Base-by-base conservation (phyloP, 2,797 vertebrate species). In the Pterois miles region DNA sequence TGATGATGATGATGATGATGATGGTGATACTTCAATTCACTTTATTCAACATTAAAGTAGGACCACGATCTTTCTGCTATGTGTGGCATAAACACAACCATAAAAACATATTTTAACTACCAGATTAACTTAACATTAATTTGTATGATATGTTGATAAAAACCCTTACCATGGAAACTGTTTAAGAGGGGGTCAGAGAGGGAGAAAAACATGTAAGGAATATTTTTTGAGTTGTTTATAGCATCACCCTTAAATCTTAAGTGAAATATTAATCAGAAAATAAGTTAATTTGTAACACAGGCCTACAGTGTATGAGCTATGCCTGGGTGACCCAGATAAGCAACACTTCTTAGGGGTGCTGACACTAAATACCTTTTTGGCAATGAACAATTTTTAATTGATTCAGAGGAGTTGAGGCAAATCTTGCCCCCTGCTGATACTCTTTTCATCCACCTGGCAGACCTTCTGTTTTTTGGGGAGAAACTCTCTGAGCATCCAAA, bases 301-400 rank as follows among this genome's bases (percentile, higher is more conserved):
- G 23, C 22, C 46, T 62, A 43, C 12, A 68, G 4, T 59, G 2
- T 54, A 38, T 57, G 22, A 60, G 62, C 34, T 65, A 40, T 57
- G 77, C 12, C 36, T 80, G 73, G 52, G 63, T 81, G 65, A 83
- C 48, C 50, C 33, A 73, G 72, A 86, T 83, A 76, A 67, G 20
- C 70, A 68, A 33, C 46, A 67, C 34, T 40, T 69, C 25, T 23
- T 10, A 27, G 2, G 43, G 64, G 22, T 67, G 34, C 73, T 77
- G 54, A 83, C 57, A 66, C 56, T 27, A 8, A 59, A 33, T 29
- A 8, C 50, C 31, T 14, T 74, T 46, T 54, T 62, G 50, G 52
- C 40, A 66, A 12, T 60, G 8, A 78, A 68, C 48, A 57, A 33
- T n/a, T 73, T 69, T 63, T 60, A 79, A 84, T 71, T 57, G 74